Evolutionary conservation across 2,888 invertebrate species (phyloP).

Genomic region (Oscheius sp.): DNA sequence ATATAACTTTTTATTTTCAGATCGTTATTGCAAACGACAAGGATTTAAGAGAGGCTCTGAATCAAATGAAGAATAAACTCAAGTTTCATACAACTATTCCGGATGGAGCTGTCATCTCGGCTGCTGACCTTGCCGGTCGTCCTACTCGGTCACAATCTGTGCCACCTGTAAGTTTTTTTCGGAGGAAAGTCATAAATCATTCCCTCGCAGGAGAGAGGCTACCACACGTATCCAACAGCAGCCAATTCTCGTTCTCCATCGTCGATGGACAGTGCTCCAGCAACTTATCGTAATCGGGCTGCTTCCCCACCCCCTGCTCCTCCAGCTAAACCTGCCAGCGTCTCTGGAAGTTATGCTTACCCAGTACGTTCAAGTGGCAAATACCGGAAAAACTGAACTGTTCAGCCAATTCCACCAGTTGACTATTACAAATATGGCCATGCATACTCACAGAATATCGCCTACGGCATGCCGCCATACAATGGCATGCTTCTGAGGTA

Average conservation of each 20-base stretch:
- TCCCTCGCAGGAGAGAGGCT: conserved; percentile 47
- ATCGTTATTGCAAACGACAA: conserved; percentile 61
- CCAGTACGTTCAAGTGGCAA: conserved; percentile 9
- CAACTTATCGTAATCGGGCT: conserved; percentile 46
- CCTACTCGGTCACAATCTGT: conserved; percentile 66
- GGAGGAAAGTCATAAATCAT: conserved; percentile 32
- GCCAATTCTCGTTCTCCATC: conserved; percentile 63
- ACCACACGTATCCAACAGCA: conserved; percentile 59
- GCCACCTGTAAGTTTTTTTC: conserved; percentile 43
- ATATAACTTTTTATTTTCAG: conserved; percentile 39
- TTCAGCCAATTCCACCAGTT: conserved; percentile 34
- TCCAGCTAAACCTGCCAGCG: conserved; percentile 41
- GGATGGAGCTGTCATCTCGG: conserved; percentile 62
- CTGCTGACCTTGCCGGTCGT: conserved; percentile 65
- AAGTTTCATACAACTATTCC: conserved; percentile 63
- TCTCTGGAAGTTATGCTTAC: conserved; percentile 30
- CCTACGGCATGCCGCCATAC: conserved; percentile 63
- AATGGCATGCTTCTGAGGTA: conserved; percentile 60
- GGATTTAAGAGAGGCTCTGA: conserved; percentile 64
- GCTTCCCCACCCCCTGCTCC: conserved; percentile 50
- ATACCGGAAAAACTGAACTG: not conserved
- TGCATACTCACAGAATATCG: conserved; percentile 55
- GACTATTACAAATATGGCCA: conserved; percentile 32
- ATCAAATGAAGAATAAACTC: conserved; percentile 61
- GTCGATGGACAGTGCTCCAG: conserved; percentile 59